Base-by-base conservation (phyloP, 1,140 invertebrate species). In the Plectrocnemia conspersa region DNA sequence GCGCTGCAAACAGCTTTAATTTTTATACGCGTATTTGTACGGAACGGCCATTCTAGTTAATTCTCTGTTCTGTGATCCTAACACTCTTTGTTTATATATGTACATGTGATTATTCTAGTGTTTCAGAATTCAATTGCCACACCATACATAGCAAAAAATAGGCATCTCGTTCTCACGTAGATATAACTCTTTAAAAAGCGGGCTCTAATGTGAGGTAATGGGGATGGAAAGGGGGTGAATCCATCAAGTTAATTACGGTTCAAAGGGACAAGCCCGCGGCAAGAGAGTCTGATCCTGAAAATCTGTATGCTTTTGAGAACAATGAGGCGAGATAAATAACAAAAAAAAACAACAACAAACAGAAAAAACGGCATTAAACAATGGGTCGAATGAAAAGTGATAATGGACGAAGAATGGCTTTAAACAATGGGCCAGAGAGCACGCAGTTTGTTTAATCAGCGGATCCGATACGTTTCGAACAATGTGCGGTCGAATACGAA, bases 181-280 rank as follows among this genome's bases (percentile, higher is more conserved):
- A 15, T 35, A 13, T 35, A 13, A 35, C 11, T 4, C 11, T 13
- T 35, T 35, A 15, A 35, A 35, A 35, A 35, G 32, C 32, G 32
- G 16, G 11, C n/a, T 35, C 32, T 3, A 11, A 15, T 15, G 11
- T 11, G 32, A 15, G 42, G 25, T n/a, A n/a, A n/a, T n/a, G n/a
- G n/a, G n/a, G n/a, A n/a, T n/a, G n/a, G n/a, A n/a, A n/a, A n/a
- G n/a, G n/a, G 35, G 18, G 18, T 13, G 35, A 16, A 38, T 38
- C 35, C 35, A 50, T 50, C 47, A 50, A 24, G 33, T 38, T 50
- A 27, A 50, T 50, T 50, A 50, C 29, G 47, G 33, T 47, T 44
- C 21, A 32, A 10, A 19, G 44, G 11, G 25, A 23, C 6, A 32
- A 21, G 42, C 21, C 15, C 2, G n/a, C 15, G 44, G n/a, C 21